Percentiles rank a stretch among this genome's conserved stretches.
Conservation (phyloP, 2,888 invertebrate genomes). For the Sericinus montela region DNA sequence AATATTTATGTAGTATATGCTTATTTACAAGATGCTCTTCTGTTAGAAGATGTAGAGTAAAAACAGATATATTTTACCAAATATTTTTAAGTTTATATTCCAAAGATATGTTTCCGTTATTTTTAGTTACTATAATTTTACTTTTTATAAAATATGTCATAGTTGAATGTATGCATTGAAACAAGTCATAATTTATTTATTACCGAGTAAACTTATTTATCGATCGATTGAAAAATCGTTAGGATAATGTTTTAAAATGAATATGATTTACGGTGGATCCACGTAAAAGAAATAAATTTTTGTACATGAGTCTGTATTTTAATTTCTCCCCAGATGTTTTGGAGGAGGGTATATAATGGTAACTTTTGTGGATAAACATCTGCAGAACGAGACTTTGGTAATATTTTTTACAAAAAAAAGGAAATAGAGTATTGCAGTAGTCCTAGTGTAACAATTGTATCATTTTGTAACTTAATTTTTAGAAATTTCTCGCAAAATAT, state of each 20-base stretch:
- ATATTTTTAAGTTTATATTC: slow-evolving; percentile 56
- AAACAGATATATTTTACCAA: slow-evolving; percentile 37
- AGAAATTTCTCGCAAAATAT: too few species aligned
- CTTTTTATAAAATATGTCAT: slow-evolving; percentile 33
- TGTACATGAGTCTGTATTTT: slow-evolving; percentile 5
- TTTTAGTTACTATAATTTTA: slow-evolving; percentile 39
- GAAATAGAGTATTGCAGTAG: too few species aligned
- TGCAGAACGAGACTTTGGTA: too few species aligned
- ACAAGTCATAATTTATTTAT: slow-evolving; percentile 59
- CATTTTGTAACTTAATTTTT: too few species aligned
- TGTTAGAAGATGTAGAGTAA: slow-evolving; percentile 21
- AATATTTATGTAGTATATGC: slow-evolving; percentile 28
- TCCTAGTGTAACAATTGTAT: too few species aligned
- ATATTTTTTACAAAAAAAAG: too few species aligned
- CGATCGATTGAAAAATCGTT: slow-evolving; percentile 22
- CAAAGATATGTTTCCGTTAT: slow-evolving; percentile 59
- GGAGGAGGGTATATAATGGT: too few species aligned
- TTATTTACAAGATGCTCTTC: slow-evolving; percentile 23
- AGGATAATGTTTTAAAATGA: slow-evolving; percentile 22
- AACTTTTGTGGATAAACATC: too few species aligned
- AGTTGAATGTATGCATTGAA: slow-evolving; percentile 43
- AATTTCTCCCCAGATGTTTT: too few species aligned
- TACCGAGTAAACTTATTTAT: slow-evolving; percentile 36
- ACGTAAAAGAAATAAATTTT: slow-evolving; percentile 45
- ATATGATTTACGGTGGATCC: slow-evolving; percentile 53